Evolutionary conservation across 2,797 vertebrate genomes (phyloP).

Genomic region (Decapterus maruadsi): DNA sequence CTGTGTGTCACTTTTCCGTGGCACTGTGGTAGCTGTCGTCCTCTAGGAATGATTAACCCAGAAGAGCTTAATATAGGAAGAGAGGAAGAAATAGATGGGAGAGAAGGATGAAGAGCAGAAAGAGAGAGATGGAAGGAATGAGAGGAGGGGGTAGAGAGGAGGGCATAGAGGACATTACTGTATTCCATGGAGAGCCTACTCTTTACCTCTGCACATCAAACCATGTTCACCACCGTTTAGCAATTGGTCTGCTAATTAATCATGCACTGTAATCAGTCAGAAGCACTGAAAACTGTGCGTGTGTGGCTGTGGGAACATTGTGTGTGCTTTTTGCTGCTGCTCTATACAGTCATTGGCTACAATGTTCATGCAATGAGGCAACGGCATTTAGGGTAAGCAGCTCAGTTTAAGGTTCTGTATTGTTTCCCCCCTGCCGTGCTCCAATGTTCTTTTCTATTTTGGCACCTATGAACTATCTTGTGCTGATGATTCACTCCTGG

Average conservation of each 20-base stretch:
- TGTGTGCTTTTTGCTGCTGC: slow-evolving; percentile 36
- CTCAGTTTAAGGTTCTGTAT: slow-evolving; percentile 12
- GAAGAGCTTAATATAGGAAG: slow-evolving; percentile 87
- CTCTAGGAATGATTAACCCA: slow-evolving; percentile 88
- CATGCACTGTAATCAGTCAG: slow-evolving; percentile 81
- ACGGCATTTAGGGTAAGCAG: slow-evolving; percentile 4
- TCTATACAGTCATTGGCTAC: slow-evolving; percentile 16
- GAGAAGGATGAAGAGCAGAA: slow-evolving; percentile 63
- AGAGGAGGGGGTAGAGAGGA: slow-evolving; percentile 47
- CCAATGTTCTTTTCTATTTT: slow-evolving; percentile 3
- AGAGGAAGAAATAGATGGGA: slow-evolving; percentile 70
- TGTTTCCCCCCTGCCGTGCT: background rate
- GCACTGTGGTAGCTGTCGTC: slow-evolving; percentile 73
- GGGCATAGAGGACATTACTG: slow-evolving; percentile 74
- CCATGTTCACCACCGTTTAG: slow-evolving; percentile 77
- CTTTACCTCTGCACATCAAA: slow-evolving; percentile 81
- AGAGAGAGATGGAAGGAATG: too few species aligned
- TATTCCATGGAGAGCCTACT: slow-evolving; percentile 74
- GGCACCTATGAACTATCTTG: background rate
- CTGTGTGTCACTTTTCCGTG: slow-evolving; percentile 73
- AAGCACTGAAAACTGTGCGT: slow-evolving; percentile 43
- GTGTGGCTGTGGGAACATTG: slow-evolving; percentile 13
- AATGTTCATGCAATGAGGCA: slow-evolving; percentile 22
- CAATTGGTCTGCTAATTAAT: slow-evolving; percentile 86
- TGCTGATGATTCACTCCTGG: slow-evolving; percentile 27